Percentiles rank a stretch among this genome's conserved stretches.
These are phyloP conservation scores for Gallinago solitaria DNA, from an alignment of 2,797 vertebrate genomes.

Conservation along the genomic window DNA sequence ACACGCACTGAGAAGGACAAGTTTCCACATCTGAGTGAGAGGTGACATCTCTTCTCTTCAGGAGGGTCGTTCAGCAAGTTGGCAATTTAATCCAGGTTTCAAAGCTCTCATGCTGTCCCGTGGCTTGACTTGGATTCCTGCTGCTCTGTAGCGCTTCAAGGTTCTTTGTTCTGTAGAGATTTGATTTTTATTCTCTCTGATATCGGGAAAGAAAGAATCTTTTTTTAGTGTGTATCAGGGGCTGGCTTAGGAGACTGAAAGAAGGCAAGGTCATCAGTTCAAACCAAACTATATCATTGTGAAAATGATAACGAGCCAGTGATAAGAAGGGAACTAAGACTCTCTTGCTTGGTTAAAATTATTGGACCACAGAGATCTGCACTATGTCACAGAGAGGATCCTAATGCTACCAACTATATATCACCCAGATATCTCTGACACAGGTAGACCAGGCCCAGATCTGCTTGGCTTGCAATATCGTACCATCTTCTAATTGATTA, in stretches of 20 bases:
- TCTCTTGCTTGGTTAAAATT: neutral
- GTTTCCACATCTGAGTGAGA: constrained; percentile 22
- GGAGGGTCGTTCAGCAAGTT: neutral
- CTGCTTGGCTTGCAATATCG: neutral
- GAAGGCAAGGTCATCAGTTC: neutral
- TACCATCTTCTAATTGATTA: constrained; percentile 12
- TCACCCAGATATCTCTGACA: neutral
- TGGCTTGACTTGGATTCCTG: constrained; percentile 26
- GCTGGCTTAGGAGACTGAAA: neutral
- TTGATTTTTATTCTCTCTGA: constrained; percentile 27
- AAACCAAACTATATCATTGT: neutral
- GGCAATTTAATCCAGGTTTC: constrained; percentile 31
- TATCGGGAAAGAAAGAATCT: neutral
- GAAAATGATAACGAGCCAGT: neutral
- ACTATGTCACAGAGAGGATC: neutral
- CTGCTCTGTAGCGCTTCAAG: neutral
- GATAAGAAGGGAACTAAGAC: neutral
- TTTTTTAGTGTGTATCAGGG: neutral
- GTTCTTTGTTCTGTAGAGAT: constrained; percentile 24
- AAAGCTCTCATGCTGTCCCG: neutral
- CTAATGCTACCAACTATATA: neutral
- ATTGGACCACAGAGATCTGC: neutral
- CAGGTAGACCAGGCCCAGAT: neutral
- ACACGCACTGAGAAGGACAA: neutral
- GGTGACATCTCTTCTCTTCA: constrained; percentile 18